These are phyloP conservation scores for Coenobita brevimanus DNA, from an alignment of 1,140 invertebrate species.

Conservation along the genomic window DNA sequence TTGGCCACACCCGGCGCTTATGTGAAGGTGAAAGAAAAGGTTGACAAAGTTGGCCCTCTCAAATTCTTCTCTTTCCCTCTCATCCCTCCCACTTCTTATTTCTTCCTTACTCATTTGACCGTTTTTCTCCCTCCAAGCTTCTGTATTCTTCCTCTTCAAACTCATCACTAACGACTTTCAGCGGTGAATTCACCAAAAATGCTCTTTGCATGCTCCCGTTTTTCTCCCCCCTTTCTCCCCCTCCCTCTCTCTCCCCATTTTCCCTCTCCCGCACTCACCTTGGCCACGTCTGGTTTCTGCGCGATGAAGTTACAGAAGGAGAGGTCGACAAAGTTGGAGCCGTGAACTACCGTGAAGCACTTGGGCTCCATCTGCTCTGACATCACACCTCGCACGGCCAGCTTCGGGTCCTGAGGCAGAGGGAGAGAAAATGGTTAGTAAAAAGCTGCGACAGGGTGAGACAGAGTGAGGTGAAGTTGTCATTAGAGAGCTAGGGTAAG, in stretches of 20 bases:
- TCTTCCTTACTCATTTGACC: no score
- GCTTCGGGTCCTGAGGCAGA: conserved; percentile 45
- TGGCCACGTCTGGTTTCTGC: conserved; percentile 41
- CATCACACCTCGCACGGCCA: background rate
- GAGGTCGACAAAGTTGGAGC: conserved; percentile 40
- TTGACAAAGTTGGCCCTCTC: conserved; percentile 30
- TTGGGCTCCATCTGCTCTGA: conserved; percentile 38
- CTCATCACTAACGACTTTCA: no score
- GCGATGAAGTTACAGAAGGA: conserved; percentile 48
- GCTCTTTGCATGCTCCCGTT: no score
- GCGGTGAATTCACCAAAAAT: no score
- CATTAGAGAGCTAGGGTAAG: no score
- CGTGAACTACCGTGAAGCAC: conserved; percentile 35
- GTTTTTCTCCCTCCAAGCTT: no score
- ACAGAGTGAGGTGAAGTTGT: no score
- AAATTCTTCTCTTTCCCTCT: background rate
- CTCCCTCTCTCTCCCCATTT: background rate
- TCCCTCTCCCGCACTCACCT: conserved; percentile 3
- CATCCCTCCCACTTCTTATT: background rate
- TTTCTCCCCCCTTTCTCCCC: no score
- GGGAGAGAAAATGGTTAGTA: background rate
- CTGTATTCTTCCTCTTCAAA: no score
- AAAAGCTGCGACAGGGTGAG: no score
- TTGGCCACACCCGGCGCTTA: background rate
- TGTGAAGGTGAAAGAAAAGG: no score